Evolutionary conservation across 1,140 invertebrate species (phyloP).

Genomic region (Drosophila pachea): DNA sequence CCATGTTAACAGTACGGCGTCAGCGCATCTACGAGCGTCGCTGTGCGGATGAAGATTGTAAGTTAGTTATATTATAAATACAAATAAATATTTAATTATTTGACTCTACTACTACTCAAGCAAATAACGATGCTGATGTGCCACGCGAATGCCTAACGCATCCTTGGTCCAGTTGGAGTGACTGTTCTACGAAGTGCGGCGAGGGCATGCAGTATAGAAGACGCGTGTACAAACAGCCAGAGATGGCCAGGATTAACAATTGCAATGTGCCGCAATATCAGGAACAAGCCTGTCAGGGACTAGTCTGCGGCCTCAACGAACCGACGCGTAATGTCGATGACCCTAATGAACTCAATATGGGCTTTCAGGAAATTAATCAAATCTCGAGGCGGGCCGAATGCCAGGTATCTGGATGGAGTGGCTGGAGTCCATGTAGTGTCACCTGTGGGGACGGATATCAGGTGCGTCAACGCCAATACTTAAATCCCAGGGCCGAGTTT

Average conservation of each 20-base stretch:
- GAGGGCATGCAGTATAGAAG: slow-evolving; percentile 84
- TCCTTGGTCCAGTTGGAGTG: slow-evolving; percentile 88
- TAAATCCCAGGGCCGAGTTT: slow-evolving; percentile 44
- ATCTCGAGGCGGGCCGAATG: slow-evolving; percentile 80
- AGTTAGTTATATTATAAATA: slow-evolving; percentile 10
- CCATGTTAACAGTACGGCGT: slow-evolving; percentile 87
- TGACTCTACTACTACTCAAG: no score
- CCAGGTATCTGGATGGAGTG: slow-evolving; percentile 84
- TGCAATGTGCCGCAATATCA: slow-evolving; percentile 63
- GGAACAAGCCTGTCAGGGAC: slow-evolving; percentile 60
- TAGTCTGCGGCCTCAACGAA: slow-evolving; percentile 44
- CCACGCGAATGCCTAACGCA: slow-evolving; percentile 83
- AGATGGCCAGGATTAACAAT: slow-evolving; percentile 79
- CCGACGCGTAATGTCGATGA: slow-evolving; percentile 22
- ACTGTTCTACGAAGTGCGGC: slow-evolving; percentile 89
- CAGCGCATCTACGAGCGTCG: slow-evolving; percentile 92
- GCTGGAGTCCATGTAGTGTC: slow-evolving; percentile 87
- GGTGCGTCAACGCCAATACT: slow-evolving; percentile 52
- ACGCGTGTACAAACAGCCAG: slow-evolving; percentile 81
- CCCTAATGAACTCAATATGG: slow-evolving; percentile 33
- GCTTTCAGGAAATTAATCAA: neutral
- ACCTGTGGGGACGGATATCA: slow-evolving; percentile 81
- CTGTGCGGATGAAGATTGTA: slow-evolving; percentile 82
- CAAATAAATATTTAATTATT: neutral
- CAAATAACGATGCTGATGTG: slow-evolving; percentile 71